These are phyloP conservation scores for Oxycera nigricornis DNA, from an alignment of 2,888 invertebrate species.

Conservation along the genomic window DNA sequence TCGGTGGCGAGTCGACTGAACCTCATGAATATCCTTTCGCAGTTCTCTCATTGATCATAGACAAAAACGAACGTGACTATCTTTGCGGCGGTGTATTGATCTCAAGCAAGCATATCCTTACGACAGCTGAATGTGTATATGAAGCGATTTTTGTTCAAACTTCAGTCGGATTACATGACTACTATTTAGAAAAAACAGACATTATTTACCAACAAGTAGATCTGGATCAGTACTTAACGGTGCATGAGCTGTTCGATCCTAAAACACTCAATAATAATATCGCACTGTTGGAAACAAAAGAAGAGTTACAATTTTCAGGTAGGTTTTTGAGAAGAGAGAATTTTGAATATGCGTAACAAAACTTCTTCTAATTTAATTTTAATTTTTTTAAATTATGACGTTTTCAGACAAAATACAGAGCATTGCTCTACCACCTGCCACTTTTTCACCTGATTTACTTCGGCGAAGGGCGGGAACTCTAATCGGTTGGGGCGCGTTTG, in stretches of 20 bases:
- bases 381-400: background rate
- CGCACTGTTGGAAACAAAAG: constrained; percentile 56
- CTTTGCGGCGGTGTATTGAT: constrained; percentile 38
- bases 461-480: constrained; percentile 49
- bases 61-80: background rate
- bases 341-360: background rate
- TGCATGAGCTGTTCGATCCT: constrained; percentile 60
- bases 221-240: constrained; percentile 51
- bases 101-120: constrained; percentile 35
- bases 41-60: background rate
- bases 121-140: constrained; percentile 32
- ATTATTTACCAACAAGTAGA: constrained; percentile 57
- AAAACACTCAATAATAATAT: constrained; percentile 58
- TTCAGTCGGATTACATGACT: constrained; percentile 56
- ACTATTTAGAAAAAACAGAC: constrained; percentile 58
- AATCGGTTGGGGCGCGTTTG: constrained; percentile 55
- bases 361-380: background rate
- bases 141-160: background rate
- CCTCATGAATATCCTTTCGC: constrained; percentile 45
- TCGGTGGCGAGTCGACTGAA: constrained; percentile 39
- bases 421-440: constrained; percentile 57
- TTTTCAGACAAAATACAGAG: constrained; percentile 59
- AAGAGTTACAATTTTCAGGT: constrained; percentile 58
- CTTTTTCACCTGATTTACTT: constrained; percentile 50
- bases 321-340: constrained; percentile 41